Evolutionary conservation across 1,140 invertebrate species (phyloP), one percentile per base, ranked within the genome.

Genomic region (Trichonephila clavata): DNA sequence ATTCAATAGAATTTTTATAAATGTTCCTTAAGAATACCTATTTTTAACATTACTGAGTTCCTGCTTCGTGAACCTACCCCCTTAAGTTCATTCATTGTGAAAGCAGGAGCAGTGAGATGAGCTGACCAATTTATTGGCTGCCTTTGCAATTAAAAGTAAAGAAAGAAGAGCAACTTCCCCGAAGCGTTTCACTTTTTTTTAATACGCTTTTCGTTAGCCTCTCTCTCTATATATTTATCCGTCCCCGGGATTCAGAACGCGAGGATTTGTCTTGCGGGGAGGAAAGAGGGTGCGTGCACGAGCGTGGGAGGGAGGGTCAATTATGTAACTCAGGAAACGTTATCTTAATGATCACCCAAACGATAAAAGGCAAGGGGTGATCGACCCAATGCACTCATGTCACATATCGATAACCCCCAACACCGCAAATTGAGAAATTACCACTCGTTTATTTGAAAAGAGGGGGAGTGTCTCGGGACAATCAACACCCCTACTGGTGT

Each of bases 381-480:
- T 32, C 27, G 27, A 32, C 27, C 18, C 27, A 77, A 32, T 14
- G 18, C 71, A 13, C 32, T 16, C 16, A 16, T 18, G 24, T 32
- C 71, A 3, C 7, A 6, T 77, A 77, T 77, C 71, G 32, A 77
- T 77, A 27, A 77, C 71, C 71, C 61, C 27, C 71, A 77, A 18
- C 16, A 32, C 27, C 27, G 18, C 27, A 77, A 77, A 77, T 77
- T 77, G 71, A 77, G 71, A 39, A 77, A 77, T 77, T 77, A 77
- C 27, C 71, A 39, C 71, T 77, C 71, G 27, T 32, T 77, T 32
- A 77, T 50, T 50, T 77, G 27, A 77, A 77, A 77, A 39, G 71
- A 13, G 13, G 71, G 68, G 71, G 71, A 32, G 27, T 6, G 71
- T 77, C 32, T 77, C 27, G 14, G 32, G 71, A 32, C 71, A 77